Conservation (phyloP, 2,113 vertebrate genomes). For the Orycteropus afer region DNA sequence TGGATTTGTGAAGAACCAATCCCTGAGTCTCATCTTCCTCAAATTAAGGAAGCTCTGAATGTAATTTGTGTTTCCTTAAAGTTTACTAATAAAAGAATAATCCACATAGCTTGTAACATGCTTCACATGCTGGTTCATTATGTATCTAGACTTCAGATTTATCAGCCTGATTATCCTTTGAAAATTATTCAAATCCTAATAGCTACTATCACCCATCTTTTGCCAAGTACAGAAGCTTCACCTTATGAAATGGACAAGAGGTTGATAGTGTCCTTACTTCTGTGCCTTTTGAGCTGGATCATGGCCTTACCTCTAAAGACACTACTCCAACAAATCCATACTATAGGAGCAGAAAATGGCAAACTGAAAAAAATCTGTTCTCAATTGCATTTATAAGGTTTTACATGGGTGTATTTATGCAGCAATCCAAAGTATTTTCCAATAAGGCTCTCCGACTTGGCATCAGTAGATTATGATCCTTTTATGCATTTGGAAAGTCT, state of each 20-base stretch:
- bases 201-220: too few species aligned
- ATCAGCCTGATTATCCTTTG: too few species aligned
- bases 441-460: constrained; percentile 95
- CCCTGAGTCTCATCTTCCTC: constrained; percentile 94
- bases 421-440: constrained; percentile 96
- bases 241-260: too few species aligned
- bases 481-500: constrained; percentile 96
- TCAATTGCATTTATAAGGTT: constrained; percentile 98
- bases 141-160: too few species aligned
- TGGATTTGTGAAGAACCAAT: constrained; percentile 98
- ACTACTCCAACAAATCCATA: constrained; percentile 92
- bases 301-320: constrained; percentile 96
- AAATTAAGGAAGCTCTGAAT: constrained; percentile 98
- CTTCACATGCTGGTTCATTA: too few species aligned
- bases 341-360: constrained; percentile 91
- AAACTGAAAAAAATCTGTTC: constrained; percentile 93
- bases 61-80: constrained; percentile 99
- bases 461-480: constrained; percentile 95
- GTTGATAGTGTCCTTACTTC: constrained; percentile 97
- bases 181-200: too few species aligned
- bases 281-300: constrained; percentile 98
- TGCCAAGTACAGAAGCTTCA: too few species aligned
- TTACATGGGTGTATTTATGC: constrained; percentile 98
- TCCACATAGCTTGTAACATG: too few species aligned
- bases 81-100: too few species aligned